These are phyloP conservation scores for Lepidurus couesii DNA, from an alignment of 1,140 invertebrate species.

Conservation along the genomic window DNA sequence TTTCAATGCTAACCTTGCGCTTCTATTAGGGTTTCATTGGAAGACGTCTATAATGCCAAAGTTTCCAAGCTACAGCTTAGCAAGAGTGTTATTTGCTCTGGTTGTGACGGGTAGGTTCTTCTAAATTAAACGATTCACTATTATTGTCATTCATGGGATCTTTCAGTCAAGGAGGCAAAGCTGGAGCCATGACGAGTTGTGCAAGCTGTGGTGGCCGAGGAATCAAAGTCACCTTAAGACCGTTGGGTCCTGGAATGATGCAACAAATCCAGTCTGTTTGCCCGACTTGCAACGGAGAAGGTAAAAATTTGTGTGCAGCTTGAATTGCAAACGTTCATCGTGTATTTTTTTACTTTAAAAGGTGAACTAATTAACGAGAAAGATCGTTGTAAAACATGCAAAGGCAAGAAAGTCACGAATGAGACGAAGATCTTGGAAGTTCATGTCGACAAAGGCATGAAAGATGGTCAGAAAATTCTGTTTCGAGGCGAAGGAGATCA, in stretches of 20 bases:
- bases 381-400: conserved; percentile 70
- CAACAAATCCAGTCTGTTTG: conserved; percentile 76
- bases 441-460: conserved; percentile 86
- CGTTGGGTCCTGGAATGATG: conserved; percentile 72
- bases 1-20: conserved; percentile 11
- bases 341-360: conserved; percentile 37
- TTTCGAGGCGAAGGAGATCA: conserved; percentile 88
- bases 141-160: background rate
- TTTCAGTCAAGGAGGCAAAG: conserved; percentile 63
- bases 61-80: conserved; percentile 74
- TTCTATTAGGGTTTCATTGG: conserved; percentile 63
- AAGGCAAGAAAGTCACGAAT: conserved; percentile 70
- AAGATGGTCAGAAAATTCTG: conserved; percentile 76
- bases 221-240: conserved; percentile 59
- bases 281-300: conserved; percentile 59
- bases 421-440: conserved; percentile 79
- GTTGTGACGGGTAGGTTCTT: conserved; percentile 64
- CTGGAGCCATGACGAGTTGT: conserved; percentile 64
- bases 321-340: background rate
- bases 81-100: conserved; percentile 77
- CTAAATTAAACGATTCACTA: background rate
- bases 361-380: conserved; percentile 71
- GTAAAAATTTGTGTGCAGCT: conserved; percentile 32
- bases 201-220: conserved; percentile 70
- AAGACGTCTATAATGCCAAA: conserved; percentile 87